phyloP scores from a whole-genome alignment of 2,797 vertebrate genomes.

The Acanthopagrus latus region DNA sequence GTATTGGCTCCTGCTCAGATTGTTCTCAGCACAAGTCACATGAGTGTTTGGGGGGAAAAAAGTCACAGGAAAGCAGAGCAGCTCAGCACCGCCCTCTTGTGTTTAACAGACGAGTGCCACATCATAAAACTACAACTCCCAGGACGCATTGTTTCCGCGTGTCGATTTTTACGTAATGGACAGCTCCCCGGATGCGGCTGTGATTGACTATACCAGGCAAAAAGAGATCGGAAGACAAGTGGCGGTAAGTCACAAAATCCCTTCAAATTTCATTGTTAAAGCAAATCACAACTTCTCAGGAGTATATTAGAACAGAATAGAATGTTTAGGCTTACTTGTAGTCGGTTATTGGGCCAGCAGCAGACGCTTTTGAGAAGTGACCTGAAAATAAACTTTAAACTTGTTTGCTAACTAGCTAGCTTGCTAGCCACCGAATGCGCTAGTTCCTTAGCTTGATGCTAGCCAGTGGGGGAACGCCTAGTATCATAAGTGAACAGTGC shows the following conservation, averaged over 20 bases:
- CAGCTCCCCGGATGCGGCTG: constrained; percentile 87
- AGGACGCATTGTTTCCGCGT: constrained; percentile 25
- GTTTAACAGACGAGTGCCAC: background rate
- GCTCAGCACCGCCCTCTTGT: constrained; percentile 63
- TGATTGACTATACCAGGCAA: constrained; percentile 83
- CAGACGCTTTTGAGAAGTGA: constrained; percentile 3
- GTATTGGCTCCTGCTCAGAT: too few relatives aligned
- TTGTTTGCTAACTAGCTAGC: constrained; percentile 83
- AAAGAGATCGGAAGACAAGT: constrained; percentile 83
- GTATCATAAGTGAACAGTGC: constrained; percentile 53
- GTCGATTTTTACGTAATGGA: constrained; percentile 72
- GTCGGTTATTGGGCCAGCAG: background rate
- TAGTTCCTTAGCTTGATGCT: constrained; percentile 84
- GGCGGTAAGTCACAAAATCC: constrained; percentile 83
- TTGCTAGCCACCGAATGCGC: constrained; percentile 68
- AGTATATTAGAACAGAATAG: background rate
- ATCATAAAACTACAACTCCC: constrained; percentile 76
- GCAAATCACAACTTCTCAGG: background rate
- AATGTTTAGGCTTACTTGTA: background rate
- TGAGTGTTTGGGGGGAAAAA: background rate
- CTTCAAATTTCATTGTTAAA: constrained; percentile 36
- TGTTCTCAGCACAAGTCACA: background rate
- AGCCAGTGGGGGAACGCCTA: constrained; percentile 81
- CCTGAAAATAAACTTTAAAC: constrained; percentile 63
- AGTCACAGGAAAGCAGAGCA: background rate